phyloP scores from a whole-genome alignment of 2,113 vertebrate genomes.

The Alligator mississippiensis region DNA sequence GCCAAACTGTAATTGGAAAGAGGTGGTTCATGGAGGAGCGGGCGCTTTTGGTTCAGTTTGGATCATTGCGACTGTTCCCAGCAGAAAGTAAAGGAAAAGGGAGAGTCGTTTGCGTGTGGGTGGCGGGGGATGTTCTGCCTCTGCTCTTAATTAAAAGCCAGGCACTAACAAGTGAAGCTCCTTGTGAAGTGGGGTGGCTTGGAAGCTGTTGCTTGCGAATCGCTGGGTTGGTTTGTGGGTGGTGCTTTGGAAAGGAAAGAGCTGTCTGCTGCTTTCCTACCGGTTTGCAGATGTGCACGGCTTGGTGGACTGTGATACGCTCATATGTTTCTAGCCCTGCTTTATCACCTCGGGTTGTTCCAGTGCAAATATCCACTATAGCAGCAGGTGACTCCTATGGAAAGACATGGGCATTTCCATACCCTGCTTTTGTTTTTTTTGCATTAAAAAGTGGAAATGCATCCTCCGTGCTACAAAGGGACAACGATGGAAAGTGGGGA shows the following conservation, averaged over 20 bases:
- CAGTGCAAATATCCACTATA: not conserved
- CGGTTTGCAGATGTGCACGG: not conserved
- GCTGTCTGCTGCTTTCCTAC: not conserved
- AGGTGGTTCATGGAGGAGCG: not conserved
- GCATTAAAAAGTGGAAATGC: not conserved
- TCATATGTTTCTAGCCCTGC: not conserved
- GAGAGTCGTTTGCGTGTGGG: not conserved
- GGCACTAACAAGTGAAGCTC: not conserved
- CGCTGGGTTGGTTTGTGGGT: not conserved
- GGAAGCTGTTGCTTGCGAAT: not conserved
- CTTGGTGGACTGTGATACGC: no score
- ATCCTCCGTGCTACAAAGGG: not conserved
- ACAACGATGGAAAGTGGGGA: not conserved
- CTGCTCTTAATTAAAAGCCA: not conserved
- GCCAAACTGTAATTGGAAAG: fast-evolving
- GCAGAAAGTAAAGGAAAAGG: not conserved
- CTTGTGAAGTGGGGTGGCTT: not conserved
- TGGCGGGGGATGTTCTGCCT: not conserved
- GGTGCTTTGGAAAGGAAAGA: not conserved
- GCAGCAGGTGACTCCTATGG: not conserved
- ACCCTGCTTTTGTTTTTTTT: not conserved
- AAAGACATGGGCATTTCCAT: not conserved
- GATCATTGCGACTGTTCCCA: not conserved
- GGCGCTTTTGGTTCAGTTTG: fast-evolving
- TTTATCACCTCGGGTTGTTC: not conserved